These are phyloP conservation scores for Melitaea cinxia DNA, from an alignment of 1,140 invertebrate species.

Conservation along the genomic window DNA sequence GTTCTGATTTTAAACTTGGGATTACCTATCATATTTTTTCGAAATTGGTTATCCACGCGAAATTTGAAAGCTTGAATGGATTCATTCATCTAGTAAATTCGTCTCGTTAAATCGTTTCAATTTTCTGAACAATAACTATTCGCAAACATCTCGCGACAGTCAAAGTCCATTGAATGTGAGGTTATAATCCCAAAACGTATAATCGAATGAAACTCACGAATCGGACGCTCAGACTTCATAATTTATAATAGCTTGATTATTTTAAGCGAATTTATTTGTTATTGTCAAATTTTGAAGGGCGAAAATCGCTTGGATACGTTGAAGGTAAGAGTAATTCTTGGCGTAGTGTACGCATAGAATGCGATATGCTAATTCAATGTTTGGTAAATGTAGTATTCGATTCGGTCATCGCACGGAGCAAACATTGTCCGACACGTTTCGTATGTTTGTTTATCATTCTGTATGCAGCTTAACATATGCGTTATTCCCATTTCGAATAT, in stretches of 20 bases:
- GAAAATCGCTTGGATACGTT: conserved; percentile 23
- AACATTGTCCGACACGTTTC: conserved; percentile 37
- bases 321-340: conserved; percentile 30
- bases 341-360: conserved; percentile 41
- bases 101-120: conserved; percentile 33
- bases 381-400: conserved; percentile 55
- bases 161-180: conserved; percentile 39
- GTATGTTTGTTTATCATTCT: conserved; percentile 38
- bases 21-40: too few species aligned
- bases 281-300: neutral
- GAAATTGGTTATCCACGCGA: neutral
- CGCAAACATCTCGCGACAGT: conserved; percentile 39
- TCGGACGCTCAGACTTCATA: neutral
- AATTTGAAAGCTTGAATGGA: neutral
- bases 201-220: conserved; percentile 34
- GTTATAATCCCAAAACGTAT: conserved; percentile 35
- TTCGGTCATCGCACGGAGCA: conserved; percentile 41
- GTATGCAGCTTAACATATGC: conserved; percentile 17
- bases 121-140: conserved; percentile 41
- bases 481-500: conserved; percentile 7
- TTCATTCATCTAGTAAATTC: conserved; percentile 7
- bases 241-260: neutral
- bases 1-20: too few species aligned
- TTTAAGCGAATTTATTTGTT: conserved; percentile 1
- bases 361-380: conserved; percentile 60